These are phyloP conservation scores for Dorcus hopei DNA, from an alignment of 2,888 invertebrate species.

Conservation along the genomic window DNA sequence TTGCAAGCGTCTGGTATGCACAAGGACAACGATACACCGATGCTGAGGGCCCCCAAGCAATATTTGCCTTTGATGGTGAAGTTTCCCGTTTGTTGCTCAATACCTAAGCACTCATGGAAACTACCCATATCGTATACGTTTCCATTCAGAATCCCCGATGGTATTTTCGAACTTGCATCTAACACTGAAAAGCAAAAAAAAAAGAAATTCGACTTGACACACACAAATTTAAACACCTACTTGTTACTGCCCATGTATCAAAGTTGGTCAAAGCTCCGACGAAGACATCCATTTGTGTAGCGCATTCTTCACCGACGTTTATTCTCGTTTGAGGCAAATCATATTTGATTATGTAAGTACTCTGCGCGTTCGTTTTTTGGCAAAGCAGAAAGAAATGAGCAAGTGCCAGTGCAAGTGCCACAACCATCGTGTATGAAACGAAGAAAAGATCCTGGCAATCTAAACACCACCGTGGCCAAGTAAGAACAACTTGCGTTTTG, in stretches of 20 bases:
- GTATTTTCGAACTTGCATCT: not conserved
- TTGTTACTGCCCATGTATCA: not conserved
- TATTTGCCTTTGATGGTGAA: constrained; percentile 20
- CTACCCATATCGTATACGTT: not conserved
- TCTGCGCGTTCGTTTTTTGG: no score
- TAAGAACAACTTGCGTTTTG: no score
- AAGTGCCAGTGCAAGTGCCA: no score
- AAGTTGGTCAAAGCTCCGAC: not conserved
- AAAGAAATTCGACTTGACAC: not conserved
- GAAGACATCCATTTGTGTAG: not conserved
- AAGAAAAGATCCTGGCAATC: no score
- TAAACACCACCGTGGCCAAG: no score
- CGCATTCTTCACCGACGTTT: not conserved
- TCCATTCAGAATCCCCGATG: not conserved
- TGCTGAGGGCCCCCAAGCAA: constrained; percentile 16
- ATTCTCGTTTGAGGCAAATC: not conserved
- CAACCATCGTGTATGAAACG: no score
- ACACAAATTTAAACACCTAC: not conserved
- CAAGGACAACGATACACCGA: constrained; percentile 5
- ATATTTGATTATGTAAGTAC: no score
- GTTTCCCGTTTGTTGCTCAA: not conserved
- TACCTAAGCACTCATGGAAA: constrained; percentile 1
- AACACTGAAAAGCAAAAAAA: not conserved
- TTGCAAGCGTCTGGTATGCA: constrained; percentile 18
- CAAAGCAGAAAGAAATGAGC: no score